These are phyloP conservation scores for Sericinus montela DNA, from an alignment of 2,888 invertebrate species.

Conservation along the genomic window DNA sequence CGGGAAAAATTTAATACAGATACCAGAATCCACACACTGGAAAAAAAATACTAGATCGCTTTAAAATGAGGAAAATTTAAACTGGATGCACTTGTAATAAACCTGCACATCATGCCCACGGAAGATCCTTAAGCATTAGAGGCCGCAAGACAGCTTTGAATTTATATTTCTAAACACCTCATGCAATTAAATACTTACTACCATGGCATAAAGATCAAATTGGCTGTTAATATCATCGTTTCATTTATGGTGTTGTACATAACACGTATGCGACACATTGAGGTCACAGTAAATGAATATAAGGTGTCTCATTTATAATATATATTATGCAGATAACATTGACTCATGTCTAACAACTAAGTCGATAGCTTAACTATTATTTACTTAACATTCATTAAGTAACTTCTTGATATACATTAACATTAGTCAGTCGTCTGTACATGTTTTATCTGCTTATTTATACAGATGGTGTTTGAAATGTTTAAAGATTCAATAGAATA, in stretches of 20 bases:
- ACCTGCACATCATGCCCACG: conserved; percentile 22
- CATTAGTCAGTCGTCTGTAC: not conserved
- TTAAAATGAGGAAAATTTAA: conserved; percentile 6
- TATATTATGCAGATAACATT: conserved; percentile 1
- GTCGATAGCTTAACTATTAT: conserved; percentile 1
- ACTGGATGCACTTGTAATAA: conserved; percentile 6
- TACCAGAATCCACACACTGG: too few species aligned
- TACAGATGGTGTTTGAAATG: too few species aligned
- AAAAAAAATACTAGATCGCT: not conserved
- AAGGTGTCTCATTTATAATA: not conserved
- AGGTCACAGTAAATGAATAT: conserved; percentile 19
- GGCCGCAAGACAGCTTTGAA: conserved; percentile 22
- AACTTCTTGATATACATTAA: not conserved
- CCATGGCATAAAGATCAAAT: conserved; percentile 19
- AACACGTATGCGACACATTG: conserved; percentile 17
- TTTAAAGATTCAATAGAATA: too few species aligned
- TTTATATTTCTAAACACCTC: conserved; percentile 19
- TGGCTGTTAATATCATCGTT: not conserved
- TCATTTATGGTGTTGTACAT: conserved; percentile 19
- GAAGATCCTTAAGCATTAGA: conserved; percentile 27
- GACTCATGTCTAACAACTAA: not conserved
- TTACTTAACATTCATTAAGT: conserved; percentile 10
- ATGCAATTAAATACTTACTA: conserved; percentile 18
- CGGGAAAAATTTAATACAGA: too few species aligned
- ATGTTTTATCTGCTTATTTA: too few species aligned